phyloP scores from a whole-genome alignment of 2,888 invertebrate species.

The Quadroppia sp. region DNA sequence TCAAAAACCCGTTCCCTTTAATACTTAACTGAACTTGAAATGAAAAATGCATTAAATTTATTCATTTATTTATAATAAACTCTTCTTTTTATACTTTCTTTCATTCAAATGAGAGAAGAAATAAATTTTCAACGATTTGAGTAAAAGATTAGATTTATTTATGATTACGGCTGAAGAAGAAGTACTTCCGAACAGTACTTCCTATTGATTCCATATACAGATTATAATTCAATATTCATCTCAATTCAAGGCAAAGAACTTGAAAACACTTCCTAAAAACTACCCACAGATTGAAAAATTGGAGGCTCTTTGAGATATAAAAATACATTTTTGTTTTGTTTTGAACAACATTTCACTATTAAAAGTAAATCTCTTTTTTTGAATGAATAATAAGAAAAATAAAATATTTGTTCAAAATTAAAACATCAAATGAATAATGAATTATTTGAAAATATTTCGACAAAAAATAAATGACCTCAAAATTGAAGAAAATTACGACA shows the following conservation, averaged over 20 bases:
- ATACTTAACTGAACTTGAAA: background rate
- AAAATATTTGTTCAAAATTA: no score
- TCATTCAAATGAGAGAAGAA: background rate
- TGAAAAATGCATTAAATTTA: background rate
- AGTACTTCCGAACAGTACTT: slow-evolving; percentile 1
- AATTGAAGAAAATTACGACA: no score
- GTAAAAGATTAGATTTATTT: background rate
- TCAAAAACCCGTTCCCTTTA: background rate
- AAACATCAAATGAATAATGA: no score
- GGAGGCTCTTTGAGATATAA: background rate
- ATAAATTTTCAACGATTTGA: background rate
- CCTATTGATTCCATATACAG: background rate
- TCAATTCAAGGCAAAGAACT: slow-evolving; percentile 4
- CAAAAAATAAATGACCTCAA: no score
- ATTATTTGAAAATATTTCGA: no score
- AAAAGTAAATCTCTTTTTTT: background rate
- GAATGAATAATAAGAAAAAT: background rate
- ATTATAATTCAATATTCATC: slow-evolving; percentile 10
- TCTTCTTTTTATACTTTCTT: background rate
- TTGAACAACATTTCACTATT: background rate
- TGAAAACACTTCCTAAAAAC: background rate
- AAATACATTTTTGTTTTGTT: background rate
- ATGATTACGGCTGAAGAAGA: background rate
- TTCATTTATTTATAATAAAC: background rate
- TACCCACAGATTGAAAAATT: background rate